These are phyloP conservation scores for Leguminivora glycinivorella DNA, from an alignment of 1,140 invertebrate genomes.

Conservation along the genomic window DNA sequence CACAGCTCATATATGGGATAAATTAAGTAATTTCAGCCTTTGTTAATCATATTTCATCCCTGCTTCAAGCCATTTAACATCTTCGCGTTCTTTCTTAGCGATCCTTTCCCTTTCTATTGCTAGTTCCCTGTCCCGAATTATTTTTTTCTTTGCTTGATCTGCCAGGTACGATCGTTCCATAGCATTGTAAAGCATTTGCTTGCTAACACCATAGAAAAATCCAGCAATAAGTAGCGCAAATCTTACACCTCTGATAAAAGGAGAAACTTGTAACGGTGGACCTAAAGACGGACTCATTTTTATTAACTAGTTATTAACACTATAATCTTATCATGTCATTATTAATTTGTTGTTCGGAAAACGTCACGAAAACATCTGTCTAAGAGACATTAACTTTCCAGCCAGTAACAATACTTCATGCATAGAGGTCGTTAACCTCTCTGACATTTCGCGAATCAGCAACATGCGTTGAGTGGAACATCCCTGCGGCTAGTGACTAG, in stretches of 20 bases:
- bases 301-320: background rate
- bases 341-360: slow-evolving; percentile 18
- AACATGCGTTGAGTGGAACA: slow-evolving; percentile 41
- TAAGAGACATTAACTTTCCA: background rate
- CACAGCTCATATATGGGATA: background rate
- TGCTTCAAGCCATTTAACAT: slow-evolving; percentile 52
- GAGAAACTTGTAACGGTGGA: slow-evolving; percentile 61
- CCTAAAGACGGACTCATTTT: slow-evolving; percentile 58
- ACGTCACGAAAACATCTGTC: background rate
- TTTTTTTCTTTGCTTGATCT: slow-evolving; percentile 56
- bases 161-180: slow-evolving; percentile 50
- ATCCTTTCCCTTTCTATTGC: slow-evolving; percentile 58
- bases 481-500: slow-evolving; percentile 52
- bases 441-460: slow-evolving; percentile 34
- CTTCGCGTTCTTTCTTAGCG: slow-evolving; percentile 54
- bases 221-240: slow-evolving; percentile 60
- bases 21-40: background rate
- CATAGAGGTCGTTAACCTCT: slow-evolving; percentile 46
- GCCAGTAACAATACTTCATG: slow-evolving; percentile 29
- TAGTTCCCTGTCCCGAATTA: slow-evolving; percentile 55
- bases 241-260: slow-evolving; percentile 60
- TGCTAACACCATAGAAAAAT: slow-evolving; percentile 58
- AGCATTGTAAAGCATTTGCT: slow-evolving; percentile 51
- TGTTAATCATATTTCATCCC: slow-evolving; percentile 37
- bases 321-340: background rate